Conservation (phyloP, 2,888 invertebrate species). For the Neuroscelio doddi region DNA sequence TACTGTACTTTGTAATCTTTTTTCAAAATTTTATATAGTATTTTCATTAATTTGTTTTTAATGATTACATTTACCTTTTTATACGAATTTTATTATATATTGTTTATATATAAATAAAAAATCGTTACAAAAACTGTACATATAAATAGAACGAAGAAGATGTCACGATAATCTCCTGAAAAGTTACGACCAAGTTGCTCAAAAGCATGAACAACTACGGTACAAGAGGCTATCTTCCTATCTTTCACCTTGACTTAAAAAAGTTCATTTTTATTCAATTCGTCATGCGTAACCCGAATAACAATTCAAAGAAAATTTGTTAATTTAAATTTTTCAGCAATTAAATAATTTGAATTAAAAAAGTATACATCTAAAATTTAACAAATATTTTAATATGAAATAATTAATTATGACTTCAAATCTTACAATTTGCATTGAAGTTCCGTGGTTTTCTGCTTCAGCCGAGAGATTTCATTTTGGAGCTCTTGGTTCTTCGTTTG, state of each 20-base stretch:
- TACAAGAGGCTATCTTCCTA: not conserved
- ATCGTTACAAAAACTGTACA: constrained; percentile 15
- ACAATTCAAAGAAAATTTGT: not conserved
- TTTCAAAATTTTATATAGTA: no score
- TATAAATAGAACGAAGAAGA: no score
- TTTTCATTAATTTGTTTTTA: no score
- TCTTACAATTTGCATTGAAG: constrained; percentile 74
- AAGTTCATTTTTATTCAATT: constrained; percentile 1
- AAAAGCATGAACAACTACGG: constrained; percentile 1
- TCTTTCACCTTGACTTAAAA: not conserved
- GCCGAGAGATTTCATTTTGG: constrained; percentile 76
- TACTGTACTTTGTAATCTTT: no score
- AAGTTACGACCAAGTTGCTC: constrained; percentile 7
- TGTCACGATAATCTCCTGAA: constrained; percentile 8
- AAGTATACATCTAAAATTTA: no score
- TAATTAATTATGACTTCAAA: not conserved
- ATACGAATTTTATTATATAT: not conserved
- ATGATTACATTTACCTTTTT: no score
- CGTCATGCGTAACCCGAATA: not conserved
- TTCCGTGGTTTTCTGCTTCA: constrained; percentile 75
- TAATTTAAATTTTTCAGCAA: no score
- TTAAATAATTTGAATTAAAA: no score
- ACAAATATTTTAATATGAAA: no score
- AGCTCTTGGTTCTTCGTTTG: constrained; percentile 79
- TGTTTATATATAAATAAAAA: constrained; percentile 1